Base-by-base conservation (phyloP, 37 sponge, comb jelly and placozoan genomes). In the Agelas oroides region DNA sequence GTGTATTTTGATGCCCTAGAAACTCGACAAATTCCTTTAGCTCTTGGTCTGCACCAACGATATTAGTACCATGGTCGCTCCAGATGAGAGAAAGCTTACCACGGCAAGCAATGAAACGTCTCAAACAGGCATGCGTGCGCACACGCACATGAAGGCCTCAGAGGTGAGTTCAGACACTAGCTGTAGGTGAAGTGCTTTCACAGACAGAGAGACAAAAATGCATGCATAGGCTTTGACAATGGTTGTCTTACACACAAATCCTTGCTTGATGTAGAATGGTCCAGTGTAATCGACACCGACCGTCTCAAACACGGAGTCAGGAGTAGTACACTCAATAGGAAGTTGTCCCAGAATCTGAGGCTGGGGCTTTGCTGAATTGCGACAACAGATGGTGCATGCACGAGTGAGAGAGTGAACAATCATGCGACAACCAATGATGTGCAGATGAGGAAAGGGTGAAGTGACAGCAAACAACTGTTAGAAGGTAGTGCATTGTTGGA, bases 31-130 rank as follows among this genome's bases (percentile, higher is more conserved):
- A 32, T 31, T 75, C 76, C 77, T 75, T 84, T 28, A 84, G 53
- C 32, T 84, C 84, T 61, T 68, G 65, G 18, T 34, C 36, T 27
- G 85, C 85, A 28, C 77, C 85, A 31, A 25, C 31, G 71, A 86
- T 77, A 40, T 86, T 77, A 24, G 87, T 67, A 1, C 79, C 87
- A 78, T 86, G 38, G 39, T 86, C 87, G 34, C 87, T 78, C 71
- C 71, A 70, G 12, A 86, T 78, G 19, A 78, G 63, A 3, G 40
- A 40, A 11, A 79, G 79, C 15, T 27, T 57, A 32, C 79, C 87
- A 20, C 77, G 65, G 59, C 87, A 62, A 58, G 78, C 16, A 1
- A 70, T 71, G 65, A 86, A 86, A 5, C 79, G 56, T 59, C 55
- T 53, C 64, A 86, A 58, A 35, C 52, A 68, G 21, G 79, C 71